Evolutionary conservation across 2,888 invertebrate genomes (phyloP), one percentile per base, ranked within the genome.

Genomic region (Crioceris asparagi): DNA sequence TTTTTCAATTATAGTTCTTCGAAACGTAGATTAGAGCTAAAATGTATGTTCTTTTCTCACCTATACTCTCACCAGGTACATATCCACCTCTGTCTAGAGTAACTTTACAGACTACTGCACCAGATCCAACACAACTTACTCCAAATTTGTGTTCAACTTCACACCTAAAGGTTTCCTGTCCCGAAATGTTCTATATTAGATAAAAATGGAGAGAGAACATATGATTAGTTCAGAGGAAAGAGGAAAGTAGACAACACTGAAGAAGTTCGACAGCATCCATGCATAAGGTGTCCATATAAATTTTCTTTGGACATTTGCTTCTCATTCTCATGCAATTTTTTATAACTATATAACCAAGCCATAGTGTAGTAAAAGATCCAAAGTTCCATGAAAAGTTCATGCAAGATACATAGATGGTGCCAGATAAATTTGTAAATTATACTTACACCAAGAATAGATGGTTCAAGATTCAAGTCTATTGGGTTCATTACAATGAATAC

Each of bases 401-500:
- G n/a, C n/a, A n/a, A n/a, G n/a, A n/a, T n/a, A n/a, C n/a, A n/a
- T n/a, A n/a, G n/a, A n/a, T n/a, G n/a, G n/a, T n/a, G n/a, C n/a
- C n/a, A n/a, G n/a, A n/a, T n/a, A n/a, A n/a, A n/a, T n/a, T n/a
- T n/a, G n/a, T 2, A 11, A 2, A 27, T 27, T 26, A 36, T 38
- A 74, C 80, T 79, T 68, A 92, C 92, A 60, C 88, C 77, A 47
- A 92, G 67, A 49, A 87, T 80, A 5, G 87, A 79, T 26, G 90
- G 87, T 60, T 92, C 92, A 61, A 86, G 67, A 67, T 92, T 92
- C 53, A 92, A 70, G 63, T 92, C 91, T 49, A 92, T 90, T 3
- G 92, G 92, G 64, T 88, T 92, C 91, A 92, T 91, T 3, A 92
- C 90, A 54, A 92, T 90, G 64, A 92, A 92, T n/a, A 92, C 92